Evolutionary conservation across 2,113 vertebrate genomes (phyloP).

Genomic region (Tetrao urogallus): DNA sequence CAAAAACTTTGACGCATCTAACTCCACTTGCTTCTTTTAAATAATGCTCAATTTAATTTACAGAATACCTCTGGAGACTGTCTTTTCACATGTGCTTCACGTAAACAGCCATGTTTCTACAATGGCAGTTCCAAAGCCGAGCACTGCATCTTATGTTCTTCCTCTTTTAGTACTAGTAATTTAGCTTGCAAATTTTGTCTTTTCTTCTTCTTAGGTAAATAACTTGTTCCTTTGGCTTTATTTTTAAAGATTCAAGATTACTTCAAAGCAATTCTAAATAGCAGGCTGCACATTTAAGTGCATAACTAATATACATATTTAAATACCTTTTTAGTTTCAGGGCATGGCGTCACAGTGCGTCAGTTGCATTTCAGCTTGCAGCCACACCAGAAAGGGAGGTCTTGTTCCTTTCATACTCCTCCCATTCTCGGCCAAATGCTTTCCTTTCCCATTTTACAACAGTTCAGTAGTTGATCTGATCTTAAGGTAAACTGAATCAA

Average conservation of each 20-base stretch:
- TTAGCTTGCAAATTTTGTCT: neutral
- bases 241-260: neutral
- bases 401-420: conserved; percentile 10
- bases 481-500: neutral
- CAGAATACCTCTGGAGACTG: neutral
- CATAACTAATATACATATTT: neutral
- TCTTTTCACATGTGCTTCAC: neutral
- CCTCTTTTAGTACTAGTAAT: neutral
- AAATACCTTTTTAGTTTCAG: conserved; percentile 33
- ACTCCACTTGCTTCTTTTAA: neutral
- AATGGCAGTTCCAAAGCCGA: neutral
- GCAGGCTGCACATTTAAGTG: neutral
- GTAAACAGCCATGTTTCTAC: neutral
- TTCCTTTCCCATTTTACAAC: neutral
- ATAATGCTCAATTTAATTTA: neutral
- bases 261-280: conserved; percentile 49
- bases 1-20: neutral
- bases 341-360: neutral
- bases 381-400: neutral
- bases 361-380: conserved; percentile 1
- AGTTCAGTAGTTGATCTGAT: neutral
- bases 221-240: neutral
- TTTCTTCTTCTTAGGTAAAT: conserved; percentile 19
- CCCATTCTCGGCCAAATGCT: neutral
- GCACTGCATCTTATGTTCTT: neutral